These are phyloP conservation scores for Chaitophorus viminalis DNA, from an alignment of 2,888 invertebrate species.

Conservation along the genomic window DNA sequence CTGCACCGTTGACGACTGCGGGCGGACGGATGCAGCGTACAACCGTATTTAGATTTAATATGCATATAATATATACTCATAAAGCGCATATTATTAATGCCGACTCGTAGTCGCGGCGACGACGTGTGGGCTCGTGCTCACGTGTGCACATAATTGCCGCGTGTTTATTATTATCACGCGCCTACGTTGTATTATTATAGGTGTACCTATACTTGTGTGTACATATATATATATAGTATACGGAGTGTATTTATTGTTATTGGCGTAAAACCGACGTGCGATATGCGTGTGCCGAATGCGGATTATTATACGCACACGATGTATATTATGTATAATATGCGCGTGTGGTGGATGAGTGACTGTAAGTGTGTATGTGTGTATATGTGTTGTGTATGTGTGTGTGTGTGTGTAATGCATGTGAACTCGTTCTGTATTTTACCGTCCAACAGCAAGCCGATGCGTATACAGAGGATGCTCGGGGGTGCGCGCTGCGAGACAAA, in stretches of 20 bases:
- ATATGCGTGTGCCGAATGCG: constrained; percentile 27
- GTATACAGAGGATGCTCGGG: too few relatives aligned
- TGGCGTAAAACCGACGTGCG: background rate
- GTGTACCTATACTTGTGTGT: background rate
- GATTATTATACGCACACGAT: background rate
- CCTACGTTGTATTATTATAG: background rate
- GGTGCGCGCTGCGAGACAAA: constrained; percentile 10
- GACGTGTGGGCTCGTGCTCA: background rate
- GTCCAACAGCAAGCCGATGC: too few relatives aligned
- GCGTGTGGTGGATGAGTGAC: too few relatives aligned
- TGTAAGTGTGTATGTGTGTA: background rate
- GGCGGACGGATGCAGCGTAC: background rate
- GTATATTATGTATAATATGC: background rate
- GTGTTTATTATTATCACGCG: background rate
- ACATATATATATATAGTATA: background rate
- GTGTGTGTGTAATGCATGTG: background rate
- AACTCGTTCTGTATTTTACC: background rate
- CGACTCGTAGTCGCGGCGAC: background rate
- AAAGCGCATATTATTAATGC: too few relatives aligned
- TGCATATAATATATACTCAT: too few relatives aligned
- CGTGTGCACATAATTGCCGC: constrained; percentile 20
- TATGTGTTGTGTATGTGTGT: background rate
- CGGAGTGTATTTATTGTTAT: background rate
- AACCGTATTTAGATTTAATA: background rate
- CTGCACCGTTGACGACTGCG: background rate